A percentile compares a stretch with the other conserved stretches of the same genome.
Evolutionary conservation across 1,140 invertebrate genomes (phyloP).

Genomic region (Drosophila sechellia): DNA sequence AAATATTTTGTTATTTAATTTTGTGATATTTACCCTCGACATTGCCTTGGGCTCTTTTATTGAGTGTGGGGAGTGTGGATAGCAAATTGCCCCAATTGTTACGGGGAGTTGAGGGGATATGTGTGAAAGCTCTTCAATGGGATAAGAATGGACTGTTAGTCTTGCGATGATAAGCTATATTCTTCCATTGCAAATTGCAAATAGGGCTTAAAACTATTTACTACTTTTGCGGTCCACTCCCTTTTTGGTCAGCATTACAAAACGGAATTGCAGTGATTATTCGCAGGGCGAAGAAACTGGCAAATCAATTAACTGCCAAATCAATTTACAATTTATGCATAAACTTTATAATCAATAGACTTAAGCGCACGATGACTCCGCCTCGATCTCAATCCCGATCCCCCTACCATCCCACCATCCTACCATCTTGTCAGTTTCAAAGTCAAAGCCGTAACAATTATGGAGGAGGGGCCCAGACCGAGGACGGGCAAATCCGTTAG

Average conservation of each 20-base stretch:
- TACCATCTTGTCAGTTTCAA: conserved; percentile 39
- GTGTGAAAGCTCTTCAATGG: conserved; percentile 29
- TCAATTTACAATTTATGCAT: conserved; percentile 82
- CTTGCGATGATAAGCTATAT: not conserved
- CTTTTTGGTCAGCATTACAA: not conserved
- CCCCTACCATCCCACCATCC: no score
- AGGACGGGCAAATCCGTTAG: conserved; percentile 69
- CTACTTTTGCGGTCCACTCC: no score
- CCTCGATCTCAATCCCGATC: not conserved
- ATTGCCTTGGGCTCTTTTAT: conserved; percentile 35
- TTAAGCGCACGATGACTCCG: conserved; percentile 43
- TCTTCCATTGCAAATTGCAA: not conserved
- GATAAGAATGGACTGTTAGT: not conserved
- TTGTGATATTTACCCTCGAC: conserved; percentile 66
- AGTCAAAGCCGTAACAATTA: conserved; percentile 76
- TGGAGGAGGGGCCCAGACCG: conserved; percentile 29
- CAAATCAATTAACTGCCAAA: conserved; percentile 81
- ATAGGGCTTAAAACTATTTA: not conserved
- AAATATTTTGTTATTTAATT: conserved; percentile 80
- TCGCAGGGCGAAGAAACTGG: conserved; percentile 41
- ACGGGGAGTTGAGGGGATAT: conserved; percentile 37
- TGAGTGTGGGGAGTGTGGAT: conserved; percentile 16
- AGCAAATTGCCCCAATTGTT: conserved; percentile 68
- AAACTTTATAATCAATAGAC: conserved; percentile 80
- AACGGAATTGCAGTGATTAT: not conserved